These are phyloP conservation scores for Fratercula arctica DNA, from an alignment of 2,797 vertebrate genomes.

Conservation along the genomic window DNA sequence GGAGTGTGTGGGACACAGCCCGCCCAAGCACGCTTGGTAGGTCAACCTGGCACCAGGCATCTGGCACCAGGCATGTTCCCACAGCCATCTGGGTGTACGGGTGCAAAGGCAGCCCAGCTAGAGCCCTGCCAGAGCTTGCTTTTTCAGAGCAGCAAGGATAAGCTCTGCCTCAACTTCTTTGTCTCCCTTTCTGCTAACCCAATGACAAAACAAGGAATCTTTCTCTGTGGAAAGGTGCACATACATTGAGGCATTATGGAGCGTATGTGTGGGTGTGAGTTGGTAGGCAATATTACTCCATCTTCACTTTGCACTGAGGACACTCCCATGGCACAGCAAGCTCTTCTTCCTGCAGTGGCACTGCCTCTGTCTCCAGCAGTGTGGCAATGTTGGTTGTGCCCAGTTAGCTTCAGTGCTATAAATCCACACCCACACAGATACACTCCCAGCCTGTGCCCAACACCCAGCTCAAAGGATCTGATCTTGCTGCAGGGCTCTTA, in stretches of 20 bases:
- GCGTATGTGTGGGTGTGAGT: not conserved
- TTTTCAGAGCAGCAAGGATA: not conserved
- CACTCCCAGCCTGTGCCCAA: not conserved
- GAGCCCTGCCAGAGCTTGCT: not conserved
- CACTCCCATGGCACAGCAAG: not conserved
- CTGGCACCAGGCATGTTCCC: not conserved
- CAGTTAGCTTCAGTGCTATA: not conserved
- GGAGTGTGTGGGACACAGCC: not conserved
- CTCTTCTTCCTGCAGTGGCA: not conserved
- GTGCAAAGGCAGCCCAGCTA: not conserved
- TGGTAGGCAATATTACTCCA: not conserved
- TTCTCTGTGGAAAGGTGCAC: not conserved
- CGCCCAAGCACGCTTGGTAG: not conserved
- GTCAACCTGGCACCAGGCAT: not conserved
- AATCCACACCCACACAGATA: not conserved
- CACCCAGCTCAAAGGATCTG: not conserved
- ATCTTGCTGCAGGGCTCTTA: not conserved
- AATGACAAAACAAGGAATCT: not conserved
- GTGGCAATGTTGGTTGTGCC: not conserved
- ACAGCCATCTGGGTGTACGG: rapidly evolving
- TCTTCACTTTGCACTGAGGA: not conserved
- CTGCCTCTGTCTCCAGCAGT: not conserved
- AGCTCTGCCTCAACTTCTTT: not conserved
- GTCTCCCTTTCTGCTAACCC: not conserved
- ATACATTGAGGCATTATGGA: rapidly evolving